phyloP scores from a whole-genome alignment of 2,888 invertebrate genomes.

The Drosophila testacea region DNA sequence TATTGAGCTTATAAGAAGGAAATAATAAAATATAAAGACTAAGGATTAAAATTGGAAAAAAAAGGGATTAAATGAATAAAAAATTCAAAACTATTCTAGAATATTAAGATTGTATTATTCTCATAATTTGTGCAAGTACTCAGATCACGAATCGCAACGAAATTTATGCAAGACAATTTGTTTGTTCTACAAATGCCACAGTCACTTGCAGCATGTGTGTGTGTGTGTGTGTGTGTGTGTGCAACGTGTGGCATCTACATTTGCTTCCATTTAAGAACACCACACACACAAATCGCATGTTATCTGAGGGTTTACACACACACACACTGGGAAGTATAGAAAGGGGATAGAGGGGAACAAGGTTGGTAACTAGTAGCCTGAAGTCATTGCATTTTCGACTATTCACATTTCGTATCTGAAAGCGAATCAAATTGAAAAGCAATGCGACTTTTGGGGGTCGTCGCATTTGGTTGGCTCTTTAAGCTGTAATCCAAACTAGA shows the following conservation, averaged over 20 bases:
- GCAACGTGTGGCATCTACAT: slow-evolving; percentile 9
- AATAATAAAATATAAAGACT: not conserved
- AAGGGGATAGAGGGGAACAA: not conserved
- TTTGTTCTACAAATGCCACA: slow-evolving; percentile 18
- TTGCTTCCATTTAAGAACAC: not conserved
- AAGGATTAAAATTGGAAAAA: too few species aligned
- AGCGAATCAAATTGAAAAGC: slow-evolving; percentile 65
- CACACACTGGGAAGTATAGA: not conserved
- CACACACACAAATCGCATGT: slow-evolving; percentile 41
- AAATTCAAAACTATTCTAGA: not conserved
- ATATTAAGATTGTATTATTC: not conserved
- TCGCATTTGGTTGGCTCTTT: slow-evolving; percentile 16
- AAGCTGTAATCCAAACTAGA: slow-evolving; percentile 43
- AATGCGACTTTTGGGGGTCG: slow-evolving; percentile 32
- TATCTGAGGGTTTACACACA: slow-evolving; percentile 37
- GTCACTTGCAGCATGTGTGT: slow-evolving; percentile 8
- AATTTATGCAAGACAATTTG: slow-evolving; percentile 32
- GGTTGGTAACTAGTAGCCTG: slow-evolving; percentile 16
- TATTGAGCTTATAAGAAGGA: too few species aligned
- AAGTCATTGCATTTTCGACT: slow-evolving; percentile 36
- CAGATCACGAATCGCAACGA: not conserved
- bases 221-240: not conserved
- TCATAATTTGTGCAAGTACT: not conserved
- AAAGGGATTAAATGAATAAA: not conserved
- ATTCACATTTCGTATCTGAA: slow-evolving; percentile 46